These are phyloP conservation scores for Drosophila paulistorum DNA, from an alignment of 1,140 invertebrate genomes.

Conservation along the genomic window DNA sequence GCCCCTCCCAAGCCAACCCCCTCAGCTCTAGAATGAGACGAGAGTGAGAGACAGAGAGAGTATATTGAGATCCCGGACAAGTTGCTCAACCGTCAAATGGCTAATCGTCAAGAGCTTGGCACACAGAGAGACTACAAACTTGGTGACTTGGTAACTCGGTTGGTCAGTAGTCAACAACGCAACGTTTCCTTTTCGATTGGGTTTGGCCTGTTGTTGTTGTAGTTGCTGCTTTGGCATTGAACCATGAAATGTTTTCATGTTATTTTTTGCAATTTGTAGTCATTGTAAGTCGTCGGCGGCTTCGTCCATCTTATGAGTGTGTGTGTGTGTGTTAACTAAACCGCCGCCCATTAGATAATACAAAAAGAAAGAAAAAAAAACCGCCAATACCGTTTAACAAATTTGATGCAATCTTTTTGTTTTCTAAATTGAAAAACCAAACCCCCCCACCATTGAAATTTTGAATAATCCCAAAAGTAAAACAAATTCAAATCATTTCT, in stretches of 20 bases:
- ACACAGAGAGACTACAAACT: background rate
- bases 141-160: conserved; percentile 31
- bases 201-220: conserved; percentile 23
- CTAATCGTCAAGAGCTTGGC: conserved; percentile 5
- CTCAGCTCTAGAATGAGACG: background rate
- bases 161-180: conserved; percentile 51
- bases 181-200: conserved; percentile 56
- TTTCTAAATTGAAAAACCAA: conserved; percentile 26
- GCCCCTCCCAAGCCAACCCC: background rate
- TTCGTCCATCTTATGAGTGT: conserved; percentile 7
- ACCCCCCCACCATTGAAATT: conserved; percentile 14
- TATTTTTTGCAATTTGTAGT: conserved; percentile 30
- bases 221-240: conserved; percentile 59
- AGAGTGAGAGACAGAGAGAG: background rate
- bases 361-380: conserved; percentile 33
- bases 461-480: background rate
- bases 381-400: conserved; percentile 11
- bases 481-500: background rate
- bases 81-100: conserved; percentile 4
- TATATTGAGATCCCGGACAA: conserved; percentile 20
- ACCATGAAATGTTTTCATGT: conserved; percentile 63
- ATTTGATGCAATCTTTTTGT: conserved; percentile 53
- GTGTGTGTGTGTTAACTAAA: conserved; percentile 24
- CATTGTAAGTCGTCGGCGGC: conserved; percentile 55
- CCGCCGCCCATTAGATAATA: conserved; percentile 57